Percentiles rank a stretch among this genome's conserved stretches.
Evolutionary conservation across 2,797 vertebrate species (phyloP).

Genomic region (Gastrophryne carolinensis): DNA sequence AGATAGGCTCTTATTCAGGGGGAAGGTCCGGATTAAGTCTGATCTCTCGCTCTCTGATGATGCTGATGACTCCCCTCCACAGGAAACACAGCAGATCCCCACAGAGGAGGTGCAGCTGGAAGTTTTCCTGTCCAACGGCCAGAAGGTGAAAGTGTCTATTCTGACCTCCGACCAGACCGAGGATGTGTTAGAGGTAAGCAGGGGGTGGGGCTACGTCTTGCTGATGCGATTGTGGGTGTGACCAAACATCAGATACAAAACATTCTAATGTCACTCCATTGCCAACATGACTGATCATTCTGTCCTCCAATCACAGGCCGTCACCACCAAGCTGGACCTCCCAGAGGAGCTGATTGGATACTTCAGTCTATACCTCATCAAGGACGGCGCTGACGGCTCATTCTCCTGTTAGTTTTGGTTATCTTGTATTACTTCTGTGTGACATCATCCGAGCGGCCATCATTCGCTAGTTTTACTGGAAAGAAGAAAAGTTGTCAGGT

Average conservation of each 20-base stretch:
- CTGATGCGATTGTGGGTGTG: no score
- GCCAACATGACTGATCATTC: no score
- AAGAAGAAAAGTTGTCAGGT: no score
- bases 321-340: slow-evolving; percentile 91
- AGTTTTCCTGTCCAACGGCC: slow-evolving; percentile 89
- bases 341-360: slow-evolving; percentile 92
- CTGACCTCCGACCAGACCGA: slow-evolving; percentile 95
- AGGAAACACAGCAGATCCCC: slow-evolving; percentile 98
- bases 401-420: slow-evolving; percentile 94
- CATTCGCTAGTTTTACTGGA: no score
- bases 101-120: slow-evolving; percentile 93
- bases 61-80: background rate
- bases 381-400: slow-evolving; percentile 81
- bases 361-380: slow-evolving; percentile 93
- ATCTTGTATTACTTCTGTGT: no score
- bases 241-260: no score
- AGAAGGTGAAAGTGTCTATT: slow-evolving; percentile 88
- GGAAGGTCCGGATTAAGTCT: no score
- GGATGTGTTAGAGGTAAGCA: slow-evolving; percentile 89
- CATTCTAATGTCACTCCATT: no score
- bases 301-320: slow-evolving; percentile 71
- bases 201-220: background rate
- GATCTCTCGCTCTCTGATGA: no score
- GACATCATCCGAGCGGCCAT: no score
- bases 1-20: no score